Conservation (phyloP, 2,113 vertebrate genomes). For the Sturnira hondurensis region DNA sequence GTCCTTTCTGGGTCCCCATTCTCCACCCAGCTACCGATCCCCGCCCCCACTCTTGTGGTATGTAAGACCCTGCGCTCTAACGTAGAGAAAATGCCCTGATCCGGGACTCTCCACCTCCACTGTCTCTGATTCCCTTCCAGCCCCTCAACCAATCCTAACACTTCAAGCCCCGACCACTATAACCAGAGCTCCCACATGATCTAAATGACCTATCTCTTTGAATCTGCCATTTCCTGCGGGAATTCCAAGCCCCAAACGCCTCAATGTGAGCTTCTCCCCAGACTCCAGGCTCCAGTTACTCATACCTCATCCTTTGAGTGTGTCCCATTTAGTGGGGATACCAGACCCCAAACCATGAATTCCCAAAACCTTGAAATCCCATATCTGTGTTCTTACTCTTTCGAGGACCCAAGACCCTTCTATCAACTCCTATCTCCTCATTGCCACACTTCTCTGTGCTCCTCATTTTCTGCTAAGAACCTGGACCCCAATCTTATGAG, state of each 20-base stretch:
- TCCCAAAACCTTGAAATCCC: background rate
- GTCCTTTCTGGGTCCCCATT: background rate
- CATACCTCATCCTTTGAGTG: background rate
- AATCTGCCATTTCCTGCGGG: background rate
- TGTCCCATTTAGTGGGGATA: background rate
- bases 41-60: background rate
- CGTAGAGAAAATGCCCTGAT: background rate
- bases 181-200: background rate
- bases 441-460: background rate
- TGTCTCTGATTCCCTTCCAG: background rate
- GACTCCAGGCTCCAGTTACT: background rate
- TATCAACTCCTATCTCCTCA: background rate
- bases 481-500: background rate
- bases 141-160: background rate
- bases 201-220: background rate
- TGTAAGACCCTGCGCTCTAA: background rate
- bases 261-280: background rate
- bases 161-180: background rate
- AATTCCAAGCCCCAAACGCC: background rate
- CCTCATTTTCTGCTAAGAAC: slow-evolving; percentile 15
- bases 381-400: slow-evolving; percentile 8
- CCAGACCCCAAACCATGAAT: background rate
- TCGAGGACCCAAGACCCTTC: background rate
- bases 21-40: background rate
- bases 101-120: background rate